Conservation (phyloP, 2,888 invertebrate species). For the Embidobia sp. region DNA sequence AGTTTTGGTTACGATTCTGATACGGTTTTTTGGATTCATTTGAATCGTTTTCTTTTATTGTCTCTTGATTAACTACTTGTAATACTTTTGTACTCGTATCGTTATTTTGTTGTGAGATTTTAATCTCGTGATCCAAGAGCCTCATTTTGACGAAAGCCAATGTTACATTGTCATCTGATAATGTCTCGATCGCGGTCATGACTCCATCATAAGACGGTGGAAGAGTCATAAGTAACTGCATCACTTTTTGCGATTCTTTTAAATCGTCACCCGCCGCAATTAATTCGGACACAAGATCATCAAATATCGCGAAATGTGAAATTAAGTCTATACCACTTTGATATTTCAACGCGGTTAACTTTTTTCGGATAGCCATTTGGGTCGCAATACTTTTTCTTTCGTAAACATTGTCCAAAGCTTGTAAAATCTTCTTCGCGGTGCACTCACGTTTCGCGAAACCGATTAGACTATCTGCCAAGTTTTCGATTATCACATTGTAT, state of each 20-base stretch:
- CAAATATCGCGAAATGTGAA: constrained; percentile 74
- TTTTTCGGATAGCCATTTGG: constrained; percentile 52
- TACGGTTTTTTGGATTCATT: too few relatives aligned
- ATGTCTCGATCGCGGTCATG: constrained; percentile 77
- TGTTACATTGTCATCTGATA: constrained; percentile 73
- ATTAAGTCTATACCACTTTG: constrained; percentile 54
- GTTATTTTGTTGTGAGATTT: constrained; percentile 47
- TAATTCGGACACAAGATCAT: constrained; percentile 74
- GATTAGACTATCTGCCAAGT: constrained; percentile 50
- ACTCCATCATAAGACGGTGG: constrained; percentile 75
- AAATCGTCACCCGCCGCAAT: constrained; percentile 74
- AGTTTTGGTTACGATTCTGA: too few relatives aligned
- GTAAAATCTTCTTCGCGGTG: constrained; percentile 59
- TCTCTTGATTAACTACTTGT: too few relatives aligned
- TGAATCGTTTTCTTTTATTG: too few relatives aligned
- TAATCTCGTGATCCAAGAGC: constrained; percentile 65
- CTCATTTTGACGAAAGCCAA: constrained; percentile 75
- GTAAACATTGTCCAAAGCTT: constrained; percentile 59
- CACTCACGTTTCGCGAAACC: constrained; percentile 34
- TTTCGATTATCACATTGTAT: constrained; percentile 49
- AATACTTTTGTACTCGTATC: constrained; percentile 71
- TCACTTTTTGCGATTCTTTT: constrained; percentile 76
- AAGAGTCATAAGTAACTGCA: constrained; percentile 76
- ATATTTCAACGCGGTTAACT: constrained; percentile 64
- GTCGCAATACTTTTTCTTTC: constrained; percentile 67